These are phyloP conservation scores for Gryon sp. DNA, from an alignment of 1,140 invertebrate species.

Conservation along the genomic window DNA sequence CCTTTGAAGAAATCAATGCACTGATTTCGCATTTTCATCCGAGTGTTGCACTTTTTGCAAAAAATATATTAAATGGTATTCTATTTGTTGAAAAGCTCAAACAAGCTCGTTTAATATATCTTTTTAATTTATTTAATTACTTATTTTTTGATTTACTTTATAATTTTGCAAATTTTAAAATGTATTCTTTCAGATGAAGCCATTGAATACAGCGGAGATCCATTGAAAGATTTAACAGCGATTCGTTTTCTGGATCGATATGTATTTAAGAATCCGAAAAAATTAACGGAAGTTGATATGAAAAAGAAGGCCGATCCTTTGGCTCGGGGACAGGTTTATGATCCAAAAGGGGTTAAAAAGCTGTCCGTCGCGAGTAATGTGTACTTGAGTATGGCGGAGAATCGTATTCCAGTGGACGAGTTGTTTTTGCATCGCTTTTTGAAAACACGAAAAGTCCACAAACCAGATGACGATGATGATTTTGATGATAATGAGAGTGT, in stretches of 20 bases:
- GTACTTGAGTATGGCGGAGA: slow-evolving; percentile 85
- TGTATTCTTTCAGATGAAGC: slow-evolving; percentile 81
- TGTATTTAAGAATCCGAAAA: slow-evolving; percentile 98
- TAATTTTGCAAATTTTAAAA: no score
- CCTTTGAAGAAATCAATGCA: slow-evolving; percentile 86
- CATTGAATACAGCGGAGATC: slow-evolving; percentile 94
- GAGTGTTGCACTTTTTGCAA: slow-evolving; percentile 92
- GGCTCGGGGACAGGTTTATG: slow-evolving; percentile 81
- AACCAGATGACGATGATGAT: slow-evolving; percentile 75
- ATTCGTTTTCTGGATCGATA: slow-evolving; percentile 96
- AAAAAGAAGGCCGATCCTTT: slow-evolving; percentile 72
- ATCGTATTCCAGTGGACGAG: slow-evolving; percentile 90
- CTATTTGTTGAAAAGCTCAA: slow-evolving; percentile 55
- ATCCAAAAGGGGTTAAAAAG: slow-evolving; percentile 82
- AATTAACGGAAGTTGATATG: slow-evolving; percentile 75
- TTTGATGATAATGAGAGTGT: slow-evolving; percentile 90
- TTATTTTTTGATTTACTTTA: no score
- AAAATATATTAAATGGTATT: slow-evolving; percentile 88
- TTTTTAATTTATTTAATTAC: background rate
- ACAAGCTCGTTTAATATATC: background rate
- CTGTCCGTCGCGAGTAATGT: slow-evolving; percentile 84
- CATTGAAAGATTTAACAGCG: slow-evolving; percentile 93
- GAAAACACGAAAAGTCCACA: slow-evolving; percentile 64
- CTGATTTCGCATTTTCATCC: slow-evolving; percentile 93
- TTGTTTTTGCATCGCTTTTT: slow-evolving; percentile 87